Base-by-base conservation (phyloP, 2,888 invertebrate genomes). In the Machimus atricapillus region DNA sequence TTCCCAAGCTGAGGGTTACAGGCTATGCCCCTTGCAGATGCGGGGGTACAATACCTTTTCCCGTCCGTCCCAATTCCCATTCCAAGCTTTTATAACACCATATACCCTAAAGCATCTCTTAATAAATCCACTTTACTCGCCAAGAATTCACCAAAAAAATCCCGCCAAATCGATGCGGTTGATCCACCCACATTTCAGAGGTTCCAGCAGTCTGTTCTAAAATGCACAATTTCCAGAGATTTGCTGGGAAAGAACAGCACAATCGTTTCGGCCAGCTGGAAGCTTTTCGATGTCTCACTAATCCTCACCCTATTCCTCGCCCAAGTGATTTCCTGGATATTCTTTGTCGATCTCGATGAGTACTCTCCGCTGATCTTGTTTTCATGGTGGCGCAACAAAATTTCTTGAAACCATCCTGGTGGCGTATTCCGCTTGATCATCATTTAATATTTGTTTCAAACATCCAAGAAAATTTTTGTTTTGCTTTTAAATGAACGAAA, bases 1-100 rank as follows among this genome's bases (percentile, higher is more conserved):
- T 97, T 97, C 94, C 97, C 97, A 92, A 97, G 97, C 97, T 97
- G 97, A 97, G 97, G 95, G 94, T 95, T 91, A 91, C 90, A 90
- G 90, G 90, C 88, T 88, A 78, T 86, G 87, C 88, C 88, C 87
- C 82, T 52, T 76, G 86, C 86, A 52, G 23, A 23, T 66, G 83
- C 52, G 58, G 88, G 81, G 87, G 87, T 87, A 86, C 23, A 87
- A 78, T 14, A 87, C 34, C 40, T 34, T 19, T 66, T 19, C 73
- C 66, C 37, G 19, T 83, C 56, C 34, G 16, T 73, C 40, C 83
- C 66, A 37, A 81, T 81, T n/a, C 27, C 56, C 19, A 56, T 56
- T 52, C 81, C 31, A 16, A 66, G 9, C 23, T 76, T 76, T 56
- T 23, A 16, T 19, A 23, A 40, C 14, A 7, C 43, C 85, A n/a